Conservation (phyloP, 2,888 invertebrate species). For the Macrosoma leucophasiata region DNA sequence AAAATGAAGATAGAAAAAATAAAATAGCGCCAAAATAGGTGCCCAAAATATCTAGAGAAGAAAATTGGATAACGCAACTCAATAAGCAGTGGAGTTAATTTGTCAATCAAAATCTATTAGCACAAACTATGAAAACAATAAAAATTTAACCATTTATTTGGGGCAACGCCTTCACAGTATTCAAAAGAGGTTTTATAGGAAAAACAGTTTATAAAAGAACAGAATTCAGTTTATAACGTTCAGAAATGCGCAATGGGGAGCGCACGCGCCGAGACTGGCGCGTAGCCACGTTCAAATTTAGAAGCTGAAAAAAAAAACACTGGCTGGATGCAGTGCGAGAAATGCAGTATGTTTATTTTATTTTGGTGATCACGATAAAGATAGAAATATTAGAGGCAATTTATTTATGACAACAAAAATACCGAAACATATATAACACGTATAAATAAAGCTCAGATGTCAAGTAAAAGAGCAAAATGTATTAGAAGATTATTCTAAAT, state of each 20-base stretch:
- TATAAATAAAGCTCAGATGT: too few relatives aligned
- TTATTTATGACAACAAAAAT: slow-evolving; percentile 18
- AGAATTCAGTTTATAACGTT: slow-evolving; percentile 35
- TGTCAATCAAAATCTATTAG: too few relatives aligned
- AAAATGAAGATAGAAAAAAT: slow-evolving; percentile 29
- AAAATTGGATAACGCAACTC: too few relatives aligned
- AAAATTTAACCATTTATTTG: slow-evolving; percentile 1
- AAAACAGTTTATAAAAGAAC: slow-evolving; percentile 25
- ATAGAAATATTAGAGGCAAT: slow-evolving; percentile 29
- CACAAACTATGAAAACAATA: too few relatives aligned
- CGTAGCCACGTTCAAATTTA: slow-evolving; percentile 68
- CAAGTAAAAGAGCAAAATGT: too few relatives aligned
- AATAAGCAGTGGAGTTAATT: too few relatives aligned
- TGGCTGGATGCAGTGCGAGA: slow-evolving; percentile 63
- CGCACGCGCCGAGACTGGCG: slow-evolving; percentile 62
- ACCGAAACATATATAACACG: too few relatives aligned
- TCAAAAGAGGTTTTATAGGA: too few relatives aligned
- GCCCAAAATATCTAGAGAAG: too few relatives aligned
- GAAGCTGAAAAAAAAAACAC: slow-evolving; percentile 58
- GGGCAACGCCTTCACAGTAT: background rate
- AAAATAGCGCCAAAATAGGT: slow-evolving; percentile 17
- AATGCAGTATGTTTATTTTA: slow-evolving; percentile 61
- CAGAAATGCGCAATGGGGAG: slow-evolving; percentile 51
- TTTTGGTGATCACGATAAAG: slow-evolving; percentile 39
- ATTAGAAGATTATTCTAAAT: too few relatives aligned